Conservation (phyloP, 2,888 invertebrate genomes). For the Sepiola atlantica region DNA sequence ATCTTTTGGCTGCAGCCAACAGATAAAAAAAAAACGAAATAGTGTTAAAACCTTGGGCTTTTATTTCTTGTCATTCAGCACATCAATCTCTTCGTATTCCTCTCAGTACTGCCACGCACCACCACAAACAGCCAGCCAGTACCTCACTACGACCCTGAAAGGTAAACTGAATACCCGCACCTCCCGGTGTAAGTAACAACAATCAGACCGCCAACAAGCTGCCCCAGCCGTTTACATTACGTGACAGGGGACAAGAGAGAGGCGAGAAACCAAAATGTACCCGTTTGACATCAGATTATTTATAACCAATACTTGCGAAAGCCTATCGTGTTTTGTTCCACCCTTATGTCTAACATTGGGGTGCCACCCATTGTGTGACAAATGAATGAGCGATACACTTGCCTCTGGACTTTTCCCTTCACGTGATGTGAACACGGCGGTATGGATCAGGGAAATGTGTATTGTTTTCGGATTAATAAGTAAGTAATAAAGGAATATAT, state of each 20-base stretch:
- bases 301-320: not conserved
- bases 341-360: not conserved
- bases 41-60: not conserved
- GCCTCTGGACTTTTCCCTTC: not conserved
- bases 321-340: not conserved
- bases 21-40: too few species aligned
- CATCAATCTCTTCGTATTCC: not conserved
- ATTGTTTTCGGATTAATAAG: not conserved
- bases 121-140: accelerated
- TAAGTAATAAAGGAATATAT: not conserved
- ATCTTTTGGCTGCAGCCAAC: too few species aligned
- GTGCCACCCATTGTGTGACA: conserved; percentile 18
- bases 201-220: not conserved
- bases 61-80: not conserved
- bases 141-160: not conserved
- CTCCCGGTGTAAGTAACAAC: not conserved
- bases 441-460: not conserved
- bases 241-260: not conserved
- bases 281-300: not conserved
- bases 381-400: not conserved
- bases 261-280: not conserved
- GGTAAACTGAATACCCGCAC: not conserved
- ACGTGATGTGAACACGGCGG: not conserved
- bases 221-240: not conserved
- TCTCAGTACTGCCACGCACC: not conserved